Base-by-base conservation (phyloP, 2,888 invertebrate species). In the Caenorhabditis sp. region DNA sequence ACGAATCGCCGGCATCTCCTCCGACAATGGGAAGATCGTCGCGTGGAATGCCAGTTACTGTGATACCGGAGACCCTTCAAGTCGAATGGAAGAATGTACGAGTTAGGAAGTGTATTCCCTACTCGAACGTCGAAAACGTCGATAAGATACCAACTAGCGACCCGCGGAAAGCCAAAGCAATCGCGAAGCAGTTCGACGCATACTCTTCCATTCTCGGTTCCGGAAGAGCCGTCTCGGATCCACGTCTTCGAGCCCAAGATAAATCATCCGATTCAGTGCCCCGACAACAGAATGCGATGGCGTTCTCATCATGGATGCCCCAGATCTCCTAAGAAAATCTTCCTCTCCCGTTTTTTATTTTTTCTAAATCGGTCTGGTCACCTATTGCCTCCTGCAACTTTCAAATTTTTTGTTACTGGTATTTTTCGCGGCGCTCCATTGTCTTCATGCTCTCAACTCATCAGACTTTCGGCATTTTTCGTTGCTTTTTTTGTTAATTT, bases 271-370 rank as follows among this genome's bases (percentile, higher is more conserved):
- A 37, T 5, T 22, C 35, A 3, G 20, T 32, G 6, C 18, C 28
- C 8, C 53, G 55, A 15, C 24, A 56, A 13, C 37, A 64, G 32
- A 47, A 53, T 4, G 11, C 50, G 13, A 37, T 81, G 50, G 40
- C 60, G 6, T 72, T 83, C 56, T 80, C 82, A 4, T 86, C 86
- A 2, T 86, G 86, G 86, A 86, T 86, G 86, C 86, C 86, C 1
- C 83, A 83, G 58, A 76, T 82, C 11, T 74, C 81, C 0, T 82
- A 50, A 47, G n/a, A n/a, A n/a, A n/a, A n/a, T n/a, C n/a, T n/a
- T 58, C 40, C n/a, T 24, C 22, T 24, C 13, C 40, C 18, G 6
- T 53, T 13, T 44, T 35, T 55, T 13, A 22, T 67, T 40, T n/a
- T 20, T 18, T 13, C 13, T 6, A 22, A 13, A 26, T 62, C 47